phyloP scores from a whole-genome alignment of 2,888 invertebrate species.

The Epistrophella euchroma region DNA sequence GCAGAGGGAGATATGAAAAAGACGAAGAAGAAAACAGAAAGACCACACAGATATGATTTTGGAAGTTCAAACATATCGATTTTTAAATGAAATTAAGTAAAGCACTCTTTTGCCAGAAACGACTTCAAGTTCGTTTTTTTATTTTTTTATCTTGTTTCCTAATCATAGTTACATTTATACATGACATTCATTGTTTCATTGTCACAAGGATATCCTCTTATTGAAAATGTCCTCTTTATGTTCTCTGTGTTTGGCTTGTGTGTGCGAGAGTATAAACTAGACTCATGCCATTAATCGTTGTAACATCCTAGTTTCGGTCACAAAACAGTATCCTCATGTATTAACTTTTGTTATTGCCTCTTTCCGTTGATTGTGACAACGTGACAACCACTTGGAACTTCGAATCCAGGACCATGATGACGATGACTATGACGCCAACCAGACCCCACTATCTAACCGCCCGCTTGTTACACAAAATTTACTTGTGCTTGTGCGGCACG shows the following conservation, averaged over 20 bases:
- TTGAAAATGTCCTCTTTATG: slow-evolving; percentile 21
- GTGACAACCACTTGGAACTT: slow-evolving; percentile 71
- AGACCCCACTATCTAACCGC: not conserved
- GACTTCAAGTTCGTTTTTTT: slow-evolving; percentile 38
- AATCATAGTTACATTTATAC: slow-evolving; percentile 32
- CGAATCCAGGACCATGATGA: slow-evolving; percentile 35
- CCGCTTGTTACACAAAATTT: slow-evolving; percentile 14
- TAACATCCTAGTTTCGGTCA: slow-evolving; percentile 64
- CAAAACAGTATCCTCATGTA: slow-evolving; percentile 47
- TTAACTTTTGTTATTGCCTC: slow-evolving; percentile 74
- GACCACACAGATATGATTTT: not conserved
- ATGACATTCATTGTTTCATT: slow-evolving; percentile 47
- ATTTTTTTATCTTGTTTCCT: not conserved
- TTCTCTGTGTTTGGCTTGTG: not conserved
- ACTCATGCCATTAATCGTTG: slow-evolving; percentile 68
- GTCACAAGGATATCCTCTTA: slow-evolving; percentile 38
- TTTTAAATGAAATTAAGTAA: slow-evolving; percentile 24
- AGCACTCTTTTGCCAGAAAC: slow-evolving; percentile 12
- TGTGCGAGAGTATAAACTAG: slow-evolving; percentile 54
- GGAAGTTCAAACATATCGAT: not conserved
- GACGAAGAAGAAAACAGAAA: not conserved
- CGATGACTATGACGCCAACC: slow-evolving; percentile 4
- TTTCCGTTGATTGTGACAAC: slow-evolving; percentile 70
- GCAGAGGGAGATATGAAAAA: not conserved
- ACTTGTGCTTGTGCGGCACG: slow-evolving; percentile 2